These are phyloP conservation scores for Drosophila oshimai DNA, from an alignment of 1,140 invertebrate genomes.

Conservation along the genomic window DNA sequence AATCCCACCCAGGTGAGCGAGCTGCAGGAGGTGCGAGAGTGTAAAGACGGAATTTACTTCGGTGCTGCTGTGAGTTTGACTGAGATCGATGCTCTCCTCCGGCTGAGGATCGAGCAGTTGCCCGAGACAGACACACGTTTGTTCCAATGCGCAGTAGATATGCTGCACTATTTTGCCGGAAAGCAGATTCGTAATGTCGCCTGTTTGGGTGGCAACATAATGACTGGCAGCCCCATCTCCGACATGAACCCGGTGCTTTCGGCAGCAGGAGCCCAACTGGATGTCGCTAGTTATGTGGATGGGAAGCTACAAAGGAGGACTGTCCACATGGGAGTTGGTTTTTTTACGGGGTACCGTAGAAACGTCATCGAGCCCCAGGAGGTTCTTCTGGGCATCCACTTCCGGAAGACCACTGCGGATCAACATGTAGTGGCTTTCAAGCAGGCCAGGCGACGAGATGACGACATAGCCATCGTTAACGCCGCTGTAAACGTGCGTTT, in stretches of 20 bases:
- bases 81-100: conserved; percentile 87
- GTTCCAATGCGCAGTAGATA: conserved; percentile 89
- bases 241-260: conserved; percentile 97
- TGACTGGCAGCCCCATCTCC: conserved; percentile 97
- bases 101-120: conserved; percentile 84
- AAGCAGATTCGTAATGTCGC: conserved; percentile 94
- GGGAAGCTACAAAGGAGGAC: conserved; percentile 85
- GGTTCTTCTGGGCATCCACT: conserved; percentile 89
- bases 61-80: conserved; percentile 92
- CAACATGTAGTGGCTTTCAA: conserved; percentile 95
- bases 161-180: conserved; percentile 97
- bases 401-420: conserved; percentile 85
- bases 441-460: conserved; percentile 94
- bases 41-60: conserved; percentile 86
- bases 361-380: conserved; percentile 91
- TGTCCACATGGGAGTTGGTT: conserved; percentile 90
- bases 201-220: conserved; percentile 95
- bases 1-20: conserved; percentile 89
- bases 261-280: conserved; percentile 86
- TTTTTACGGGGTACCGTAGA: conserved; percentile 94
- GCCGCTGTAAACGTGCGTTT: conserved; percentile 89
- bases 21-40: conserved; percentile 85
- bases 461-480: conserved; percentile 98
- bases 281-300: conserved; percentile 85
- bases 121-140: conserved; percentile 87